Conservation (phyloP, 2,888 invertebrate genomes). For the Pammene aurita region DNA sequence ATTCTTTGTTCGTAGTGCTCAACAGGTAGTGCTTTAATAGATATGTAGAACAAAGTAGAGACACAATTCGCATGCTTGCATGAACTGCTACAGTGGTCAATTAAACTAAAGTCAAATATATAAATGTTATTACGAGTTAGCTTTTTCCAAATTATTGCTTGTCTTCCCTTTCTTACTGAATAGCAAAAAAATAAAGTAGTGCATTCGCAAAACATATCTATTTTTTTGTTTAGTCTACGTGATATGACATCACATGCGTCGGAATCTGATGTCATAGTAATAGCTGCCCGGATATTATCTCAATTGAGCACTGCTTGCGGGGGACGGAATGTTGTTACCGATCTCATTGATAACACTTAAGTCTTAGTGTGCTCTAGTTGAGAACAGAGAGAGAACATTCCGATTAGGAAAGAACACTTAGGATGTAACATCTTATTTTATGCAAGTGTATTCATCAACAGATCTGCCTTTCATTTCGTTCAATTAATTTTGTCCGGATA, state of each 20-base stretch:
- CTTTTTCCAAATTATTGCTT: too few relatives aligned
- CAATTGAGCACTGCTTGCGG: constrained; percentile 54
- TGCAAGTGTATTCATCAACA: too few relatives aligned
- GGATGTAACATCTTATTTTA: too few relatives aligned
- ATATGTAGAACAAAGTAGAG: constrained; percentile 8
- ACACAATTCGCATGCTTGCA: background rate
- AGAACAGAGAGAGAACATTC: constrained; percentile 1
- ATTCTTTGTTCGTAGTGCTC: constrained; percentile 6
- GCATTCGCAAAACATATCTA: constrained; percentile 3
- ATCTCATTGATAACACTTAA: constrained; percentile 39
- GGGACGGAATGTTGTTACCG: constrained; percentile 40
- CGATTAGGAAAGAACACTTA: background rate
- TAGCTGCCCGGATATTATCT: constrained; percentile 59
- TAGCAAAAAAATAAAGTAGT: too few relatives aligned
- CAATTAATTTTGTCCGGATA: background rate
- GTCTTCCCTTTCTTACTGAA: too few relatives aligned
- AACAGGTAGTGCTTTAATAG: background rate
- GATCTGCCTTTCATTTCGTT: background rate
- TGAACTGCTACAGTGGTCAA: too few relatives aligned
- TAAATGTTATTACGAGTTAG: too few relatives aligned
- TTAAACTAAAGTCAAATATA: too few relatives aligned
- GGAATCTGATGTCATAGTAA: constrained; percentile 60
- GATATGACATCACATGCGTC: constrained; percentile 57
- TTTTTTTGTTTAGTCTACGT: constrained; percentile 32
- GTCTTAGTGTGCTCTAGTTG: background rate